These are phyloP conservation scores for Patiria pectinifera DNA, from an alignment of 53 echinoderm and acorn worm genomes.

Conservation along the genomic window DNA sequence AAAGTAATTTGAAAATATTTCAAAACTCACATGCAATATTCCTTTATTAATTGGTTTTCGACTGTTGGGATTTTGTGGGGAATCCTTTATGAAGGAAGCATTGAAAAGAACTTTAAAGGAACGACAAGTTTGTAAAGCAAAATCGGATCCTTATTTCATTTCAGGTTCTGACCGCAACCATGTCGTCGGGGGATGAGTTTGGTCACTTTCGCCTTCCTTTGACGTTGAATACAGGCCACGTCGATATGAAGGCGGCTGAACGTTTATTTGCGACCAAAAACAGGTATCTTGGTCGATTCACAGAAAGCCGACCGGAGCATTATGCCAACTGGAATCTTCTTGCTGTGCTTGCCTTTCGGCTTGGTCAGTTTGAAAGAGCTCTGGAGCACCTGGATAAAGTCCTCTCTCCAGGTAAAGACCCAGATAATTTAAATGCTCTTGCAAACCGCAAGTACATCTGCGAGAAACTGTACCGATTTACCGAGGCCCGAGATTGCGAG, in stretches of 20 bases:
- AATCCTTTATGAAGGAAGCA: too few species aligned
- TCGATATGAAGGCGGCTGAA: neutral
- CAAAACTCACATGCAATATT: too few species aligned
- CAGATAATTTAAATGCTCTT: constrained; percentile 51
- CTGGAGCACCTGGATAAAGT: constrained; percentile 24
- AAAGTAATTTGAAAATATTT: too few species aligned
- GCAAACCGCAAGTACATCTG: constrained; percentile 47
- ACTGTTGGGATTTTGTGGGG: too few species aligned
- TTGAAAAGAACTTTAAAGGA: neutral
- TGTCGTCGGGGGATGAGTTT: too few species aligned
- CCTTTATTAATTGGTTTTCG: too few species aligned
- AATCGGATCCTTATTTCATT: too few species aligned
- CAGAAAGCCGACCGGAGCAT: neutral
- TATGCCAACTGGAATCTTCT: neutral
- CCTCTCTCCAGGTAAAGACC: constrained; percentile 34
- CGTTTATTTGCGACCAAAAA: neutral
- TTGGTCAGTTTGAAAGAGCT: constrained; percentile 10
- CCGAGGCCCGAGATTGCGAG: constrained; percentile 22
- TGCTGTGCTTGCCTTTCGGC: neutral
- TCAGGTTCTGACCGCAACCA: too few species aligned
- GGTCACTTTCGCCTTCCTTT: neutral
- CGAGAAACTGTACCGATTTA: constrained; percentile 2
- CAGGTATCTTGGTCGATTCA: neutral
- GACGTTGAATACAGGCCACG: neutral
- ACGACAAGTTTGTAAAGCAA: neutral